Evolutionary conservation across 2,888 invertebrate genomes (phyloP).

Genomic region (Escarpia spicata): DNA sequence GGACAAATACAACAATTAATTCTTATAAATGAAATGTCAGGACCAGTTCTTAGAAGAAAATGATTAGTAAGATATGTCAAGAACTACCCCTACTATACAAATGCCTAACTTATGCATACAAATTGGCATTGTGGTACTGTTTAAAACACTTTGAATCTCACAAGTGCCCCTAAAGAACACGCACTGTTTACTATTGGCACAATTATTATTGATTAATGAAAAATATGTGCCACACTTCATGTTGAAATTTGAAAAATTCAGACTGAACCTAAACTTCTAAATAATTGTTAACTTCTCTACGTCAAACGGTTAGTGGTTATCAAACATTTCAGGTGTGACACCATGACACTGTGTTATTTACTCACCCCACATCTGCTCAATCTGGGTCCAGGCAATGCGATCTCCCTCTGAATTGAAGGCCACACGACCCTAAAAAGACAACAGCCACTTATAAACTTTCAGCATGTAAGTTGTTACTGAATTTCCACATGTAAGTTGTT

Average conservation of each 20-base stretch:
- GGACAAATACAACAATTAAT: background rate
- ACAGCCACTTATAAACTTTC: background rate
- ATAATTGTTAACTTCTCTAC: background rate
- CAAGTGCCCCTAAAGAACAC: too few species aligned
- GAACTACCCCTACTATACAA: background rate
- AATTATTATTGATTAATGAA: background rate
- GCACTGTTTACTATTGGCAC: background rate
- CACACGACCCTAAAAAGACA: slow-evolving; percentile 83
- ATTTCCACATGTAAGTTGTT: too few species aligned
- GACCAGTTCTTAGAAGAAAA: background rate
- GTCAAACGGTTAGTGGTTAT: background rate
- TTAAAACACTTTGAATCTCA: too few species aligned
- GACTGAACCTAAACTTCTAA: background rate
- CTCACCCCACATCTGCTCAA: slow-evolving; percentile 78
- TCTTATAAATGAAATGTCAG: background rate
- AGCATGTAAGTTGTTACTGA: too few species aligned
- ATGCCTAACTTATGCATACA: background rate
- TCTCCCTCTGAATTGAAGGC: slow-evolving; percentile 97
- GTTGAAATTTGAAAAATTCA: background rate
- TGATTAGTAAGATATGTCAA: background rate
- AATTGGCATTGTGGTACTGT: too few species aligned
- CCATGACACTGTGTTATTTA: background rate
- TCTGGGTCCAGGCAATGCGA: slow-evolving; percentile 96
- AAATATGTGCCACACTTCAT: background rate
- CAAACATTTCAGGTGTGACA: background rate